phyloP scores from a whole-genome alignment of 1,140 invertebrate species.

The Aphaenogaster rudis region DNA sequence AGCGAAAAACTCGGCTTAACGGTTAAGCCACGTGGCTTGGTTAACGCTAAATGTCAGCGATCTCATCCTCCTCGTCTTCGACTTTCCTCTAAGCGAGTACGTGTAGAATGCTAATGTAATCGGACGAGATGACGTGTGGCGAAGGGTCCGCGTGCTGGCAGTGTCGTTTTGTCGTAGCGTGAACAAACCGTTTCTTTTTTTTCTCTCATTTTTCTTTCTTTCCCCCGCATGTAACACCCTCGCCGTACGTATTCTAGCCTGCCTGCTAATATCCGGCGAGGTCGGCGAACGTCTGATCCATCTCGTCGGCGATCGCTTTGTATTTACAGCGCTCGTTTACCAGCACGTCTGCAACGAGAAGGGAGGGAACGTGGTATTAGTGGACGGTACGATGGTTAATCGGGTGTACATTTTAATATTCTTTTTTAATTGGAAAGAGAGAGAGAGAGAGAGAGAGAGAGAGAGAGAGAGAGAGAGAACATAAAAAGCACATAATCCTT shows the following conservation, averaged over 20 bases:
- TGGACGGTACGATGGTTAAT: constrained; percentile 69
- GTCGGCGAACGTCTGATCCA: constrained; percentile 98
- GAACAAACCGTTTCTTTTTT: constrained; percentile 50
- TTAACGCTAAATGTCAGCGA: constrained; percentile 32
- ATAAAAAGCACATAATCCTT: not conserved
- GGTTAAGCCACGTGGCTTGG: not conserved
- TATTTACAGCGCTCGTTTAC: constrained; percentile 98
- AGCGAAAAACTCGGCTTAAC: constrained; percentile 25
- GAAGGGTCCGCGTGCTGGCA: constrained; percentile 74
- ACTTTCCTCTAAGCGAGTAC: constrained; percentile 7
- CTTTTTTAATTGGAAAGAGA: constrained; percentile 63
- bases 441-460: constrained; percentile 69
- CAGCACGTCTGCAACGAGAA: constrained; percentile 95
- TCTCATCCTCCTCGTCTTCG: constrained; percentile 1
- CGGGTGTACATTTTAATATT: constrained; percentile 45
- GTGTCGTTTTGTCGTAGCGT: constrained; percentile 72
- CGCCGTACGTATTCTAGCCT: constrained; percentile 51
- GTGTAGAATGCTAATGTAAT: constrained; percentile 50
- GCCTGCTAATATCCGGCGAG: constrained; percentile 93
- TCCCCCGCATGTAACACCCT: constrained; percentile 42
- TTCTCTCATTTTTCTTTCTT: constrained; percentile 10
- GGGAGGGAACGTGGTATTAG: constrained; percentile 73
- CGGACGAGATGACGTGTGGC: constrained; percentile 58
- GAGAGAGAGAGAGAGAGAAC: constrained; percentile 61
- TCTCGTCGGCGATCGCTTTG: constrained; percentile 98